These are phyloP conservation scores for Carlito syrichta DNA, from an alignment of 2,113 vertebrate species.

Conservation along the genomic window DNA sequence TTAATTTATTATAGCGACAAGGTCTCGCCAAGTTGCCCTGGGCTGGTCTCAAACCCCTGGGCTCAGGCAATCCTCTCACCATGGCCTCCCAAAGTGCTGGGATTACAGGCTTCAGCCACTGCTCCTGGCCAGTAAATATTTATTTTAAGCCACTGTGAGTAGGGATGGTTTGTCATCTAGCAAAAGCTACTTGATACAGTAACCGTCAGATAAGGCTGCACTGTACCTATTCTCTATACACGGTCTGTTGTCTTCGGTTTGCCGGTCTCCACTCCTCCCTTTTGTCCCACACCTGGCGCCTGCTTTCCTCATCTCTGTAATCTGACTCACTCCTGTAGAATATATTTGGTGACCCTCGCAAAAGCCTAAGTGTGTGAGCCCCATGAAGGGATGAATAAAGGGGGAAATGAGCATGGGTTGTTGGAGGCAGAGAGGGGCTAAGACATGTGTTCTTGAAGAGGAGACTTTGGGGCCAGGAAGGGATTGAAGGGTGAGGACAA, in stretches of 20 bases:
- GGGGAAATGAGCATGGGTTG: neutral
- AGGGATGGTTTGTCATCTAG: neutral
- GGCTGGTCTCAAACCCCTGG: too few species aligned
- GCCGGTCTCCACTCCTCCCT: neutral
- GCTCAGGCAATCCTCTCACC: too few species aligned
- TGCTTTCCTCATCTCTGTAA: neutral
- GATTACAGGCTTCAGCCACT: too few species aligned
- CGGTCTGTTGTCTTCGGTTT: neutral
- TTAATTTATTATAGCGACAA: too few species aligned
- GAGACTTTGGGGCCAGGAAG: neutral
- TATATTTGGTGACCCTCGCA: neutral
- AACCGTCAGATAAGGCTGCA: neutral
- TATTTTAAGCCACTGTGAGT: neutral
- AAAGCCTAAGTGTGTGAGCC: neutral
- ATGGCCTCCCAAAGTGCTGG: too few species aligned
- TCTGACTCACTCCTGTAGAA: neutral
- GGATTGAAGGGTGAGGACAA: neutral
- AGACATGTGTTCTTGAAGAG: neutral
- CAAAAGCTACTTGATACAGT: neutral
- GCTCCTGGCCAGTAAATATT: neutral
- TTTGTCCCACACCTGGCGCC: neutral
- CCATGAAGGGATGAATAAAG: neutral
- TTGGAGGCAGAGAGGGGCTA: neutral
- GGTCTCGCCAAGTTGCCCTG: too few species aligned
- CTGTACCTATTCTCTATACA: neutral